These are phyloP conservation scores for Leucoraja erinaceus DNA, from an alignment of 2,113 vertebrate species.

Conservation along the genomic window DNA sequence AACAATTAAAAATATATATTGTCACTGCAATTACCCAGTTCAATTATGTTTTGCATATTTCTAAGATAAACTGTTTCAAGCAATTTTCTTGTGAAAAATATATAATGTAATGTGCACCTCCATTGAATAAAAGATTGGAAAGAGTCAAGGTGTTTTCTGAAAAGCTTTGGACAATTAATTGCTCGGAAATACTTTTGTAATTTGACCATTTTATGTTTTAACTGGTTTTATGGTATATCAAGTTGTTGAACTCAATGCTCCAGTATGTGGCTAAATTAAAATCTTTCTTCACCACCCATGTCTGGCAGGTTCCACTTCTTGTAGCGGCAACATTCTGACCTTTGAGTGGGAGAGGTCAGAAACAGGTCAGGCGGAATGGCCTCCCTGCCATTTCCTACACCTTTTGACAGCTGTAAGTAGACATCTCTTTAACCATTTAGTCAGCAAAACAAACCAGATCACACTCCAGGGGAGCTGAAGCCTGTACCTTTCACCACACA, in stretches of 20 bases:
- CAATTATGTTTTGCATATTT: slow-evolving; percentile 3
- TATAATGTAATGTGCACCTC: neutral
- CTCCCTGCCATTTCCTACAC: slow-evolving; percentile 59
- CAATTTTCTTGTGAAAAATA: slow-evolving; percentile 14
- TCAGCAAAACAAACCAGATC: slow-evolving; percentile 57
- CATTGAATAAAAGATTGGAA: neutral
- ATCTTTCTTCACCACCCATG: slow-evolving; percentile 38
- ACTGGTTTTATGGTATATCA: neutral
- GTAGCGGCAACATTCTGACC: slow-evolving; percentile 61
- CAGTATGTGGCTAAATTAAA: slow-evolving; percentile 27
- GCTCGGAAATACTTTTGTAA: neutral
- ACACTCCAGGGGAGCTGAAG: slow-evolving; percentile 45
- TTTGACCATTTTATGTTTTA: neutral
- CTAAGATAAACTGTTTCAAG: neutral
- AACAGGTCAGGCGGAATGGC: slow-evolving; percentile 67
- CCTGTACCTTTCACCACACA: slow-evolving; percentile 2
- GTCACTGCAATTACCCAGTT: neutral
- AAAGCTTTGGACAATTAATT: neutral
- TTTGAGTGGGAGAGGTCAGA: slow-evolving; percentile 64
- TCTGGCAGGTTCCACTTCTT: slow-evolving; percentile 55
- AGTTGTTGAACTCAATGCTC: slow-evolving; percentile 13
- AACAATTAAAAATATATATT: neutral
- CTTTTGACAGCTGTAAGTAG: slow-evolving; percentile 73
- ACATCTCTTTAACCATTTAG: slow-evolving; percentile 65
- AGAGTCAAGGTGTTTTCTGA: neutral